Evolutionary conservation across 2,797 vertebrate species (phyloP).

Genomic region (Thunnus albacares): DNA sequence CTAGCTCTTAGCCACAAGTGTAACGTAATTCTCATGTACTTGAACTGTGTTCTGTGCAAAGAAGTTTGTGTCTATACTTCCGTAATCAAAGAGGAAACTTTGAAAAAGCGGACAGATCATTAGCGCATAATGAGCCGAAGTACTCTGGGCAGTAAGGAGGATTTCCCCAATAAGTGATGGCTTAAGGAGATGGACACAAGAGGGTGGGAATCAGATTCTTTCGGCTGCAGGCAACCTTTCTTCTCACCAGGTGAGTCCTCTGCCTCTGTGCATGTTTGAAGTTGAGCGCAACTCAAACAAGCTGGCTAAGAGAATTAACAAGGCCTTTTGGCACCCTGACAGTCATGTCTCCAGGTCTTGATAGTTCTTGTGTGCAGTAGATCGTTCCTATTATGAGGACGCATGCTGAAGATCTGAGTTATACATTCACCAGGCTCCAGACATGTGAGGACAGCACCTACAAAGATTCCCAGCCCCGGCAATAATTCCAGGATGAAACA

Average conservation of each 20-base stretch:
- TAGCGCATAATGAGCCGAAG: conserved; percentile 76
- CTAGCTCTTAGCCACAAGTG: conserved; percentile 28
- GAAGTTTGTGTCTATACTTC: conserved; percentile 61
- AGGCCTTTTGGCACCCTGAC: conserved; percentile 63
- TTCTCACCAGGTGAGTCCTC: conserved; percentile 81
- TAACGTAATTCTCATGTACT: conserved; percentile 50
- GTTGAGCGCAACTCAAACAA: conserved; percentile 69
- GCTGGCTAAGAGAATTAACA: conserved; percentile 69
- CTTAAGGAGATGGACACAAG: conserved; percentile 67
- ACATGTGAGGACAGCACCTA: conserved; percentile 56
- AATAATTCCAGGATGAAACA: conserved; percentile 68
- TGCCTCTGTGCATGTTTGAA: conserved; percentile 72
- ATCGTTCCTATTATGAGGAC: conserved; percentile 62
- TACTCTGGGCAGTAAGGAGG: conserved; percentile 71
- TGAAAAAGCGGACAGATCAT: conserved; percentile 68
- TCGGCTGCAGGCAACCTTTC: conserved; percentile 67
- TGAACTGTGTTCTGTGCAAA: conserved; percentile 47
- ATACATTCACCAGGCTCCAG: conserved; percentile 54
- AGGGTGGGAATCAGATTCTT: conserved; percentile 62
- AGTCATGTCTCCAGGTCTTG: conserved; percentile 50
- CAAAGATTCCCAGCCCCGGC: conserved; percentile 65
- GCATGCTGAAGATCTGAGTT: conserved; percentile 73
- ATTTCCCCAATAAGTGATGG: conserved; percentile 73
- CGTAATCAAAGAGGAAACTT: conserved; percentile 70
- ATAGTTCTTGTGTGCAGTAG: conserved; percentile 62